Evolutionary conservation across 2,113 vertebrate species (phyloP).

Genomic region (Gila orcuttii): DNA sequence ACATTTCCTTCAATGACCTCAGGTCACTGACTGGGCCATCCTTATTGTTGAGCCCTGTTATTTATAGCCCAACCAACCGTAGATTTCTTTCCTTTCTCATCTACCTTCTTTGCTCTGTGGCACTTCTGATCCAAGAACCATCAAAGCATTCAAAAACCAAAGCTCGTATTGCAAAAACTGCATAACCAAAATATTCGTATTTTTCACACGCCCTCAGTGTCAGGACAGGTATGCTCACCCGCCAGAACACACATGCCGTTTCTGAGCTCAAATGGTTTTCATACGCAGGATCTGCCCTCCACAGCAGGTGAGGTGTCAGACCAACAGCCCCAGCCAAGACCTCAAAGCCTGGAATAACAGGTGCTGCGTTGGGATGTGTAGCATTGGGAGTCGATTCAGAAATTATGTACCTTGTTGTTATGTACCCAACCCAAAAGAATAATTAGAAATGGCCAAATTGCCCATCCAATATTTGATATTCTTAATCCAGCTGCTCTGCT

Average conservation of each 20-base stretch:
- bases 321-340: constrained; percentile 7
- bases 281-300: constrained; percentile 36
- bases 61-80: neutral
- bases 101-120: neutral
- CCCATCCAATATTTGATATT: too few relatives aligned
- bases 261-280: constrained; percentile 52
- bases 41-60: neutral
- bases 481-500: too few relatives aligned
- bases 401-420: too few relatives aligned
- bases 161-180: constrained; percentile 36
- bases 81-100: neutral
- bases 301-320: constrained; percentile 23
- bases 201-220: constrained; percentile 53
- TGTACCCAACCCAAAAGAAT: too few relatives aligned
- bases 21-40: neutral
- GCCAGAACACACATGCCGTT: constrained; percentile 45
- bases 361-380: neutral
- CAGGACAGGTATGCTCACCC: constrained; percentile 47
- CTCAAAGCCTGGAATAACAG: constrained; percentile 8
- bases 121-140: neutral
- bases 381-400: neutral
- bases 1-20: neutral
- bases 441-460: too few relatives aligned
- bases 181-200: constrained; percentile 27
- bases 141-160: constrained; percentile 3